A percentile compares a stretch with the other conserved stretches of the same genome.
Evolutionary conservation across 2,113 vertebrate genomes (phyloP).

Genomic region (Etheostoma spectabile): DNA sequence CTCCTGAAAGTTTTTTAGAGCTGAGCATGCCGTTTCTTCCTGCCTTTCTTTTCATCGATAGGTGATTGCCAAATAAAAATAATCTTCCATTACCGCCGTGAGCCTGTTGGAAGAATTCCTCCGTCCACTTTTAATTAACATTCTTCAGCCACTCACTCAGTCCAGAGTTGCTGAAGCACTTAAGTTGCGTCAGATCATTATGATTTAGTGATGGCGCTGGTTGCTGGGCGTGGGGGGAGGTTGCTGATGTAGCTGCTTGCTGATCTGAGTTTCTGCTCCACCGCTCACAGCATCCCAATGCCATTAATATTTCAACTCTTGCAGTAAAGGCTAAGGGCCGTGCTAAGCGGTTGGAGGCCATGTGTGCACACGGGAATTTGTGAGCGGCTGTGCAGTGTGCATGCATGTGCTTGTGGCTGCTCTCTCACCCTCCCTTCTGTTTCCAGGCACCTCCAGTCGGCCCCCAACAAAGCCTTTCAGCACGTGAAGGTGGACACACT

Average conservation of each 20-base stretch:
- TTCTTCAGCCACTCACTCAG: constrained; percentile 3
- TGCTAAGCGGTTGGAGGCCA: constrained; percentile 24
- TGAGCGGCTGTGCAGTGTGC: constrained; percentile 11
- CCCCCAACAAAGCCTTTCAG: constrained; percentile 92
- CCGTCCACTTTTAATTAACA: constrained; percentile 63
- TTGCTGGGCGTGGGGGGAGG: constrained; percentile 32
- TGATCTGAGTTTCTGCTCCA: constrained; percentile 63
- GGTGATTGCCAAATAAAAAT: constrained; percentile 56
- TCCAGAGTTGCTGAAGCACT: constrained; percentile 44
- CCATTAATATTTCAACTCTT: constrained; percentile 77
- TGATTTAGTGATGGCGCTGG: constrained; percentile 65
- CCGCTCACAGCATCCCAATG: constrained; percentile 47
- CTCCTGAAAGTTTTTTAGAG: constrained; percentile 28
- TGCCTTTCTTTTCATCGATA: constrained; percentile 56
- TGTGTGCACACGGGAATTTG: constrained; percentile 4
- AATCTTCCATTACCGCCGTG: constrained; percentile 58
- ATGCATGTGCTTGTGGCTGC: background rate
- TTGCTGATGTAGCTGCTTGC: constrained; percentile 63
- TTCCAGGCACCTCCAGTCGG: constrained; percentile 92
- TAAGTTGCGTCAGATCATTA: constrained; percentile 48
- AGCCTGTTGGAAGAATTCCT: constrained; percentile 35
- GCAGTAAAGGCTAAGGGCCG: constrained; percentile 68
- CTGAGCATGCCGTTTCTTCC: constrained; percentile 27
- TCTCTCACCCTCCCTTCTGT: background rate
- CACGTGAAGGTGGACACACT: constrained; percentile 96